These are phyloP conservation scores for Lethrus apterus DNA, from an alignment of 1,140 invertebrate genomes.

Conservation along the genomic window DNA sequence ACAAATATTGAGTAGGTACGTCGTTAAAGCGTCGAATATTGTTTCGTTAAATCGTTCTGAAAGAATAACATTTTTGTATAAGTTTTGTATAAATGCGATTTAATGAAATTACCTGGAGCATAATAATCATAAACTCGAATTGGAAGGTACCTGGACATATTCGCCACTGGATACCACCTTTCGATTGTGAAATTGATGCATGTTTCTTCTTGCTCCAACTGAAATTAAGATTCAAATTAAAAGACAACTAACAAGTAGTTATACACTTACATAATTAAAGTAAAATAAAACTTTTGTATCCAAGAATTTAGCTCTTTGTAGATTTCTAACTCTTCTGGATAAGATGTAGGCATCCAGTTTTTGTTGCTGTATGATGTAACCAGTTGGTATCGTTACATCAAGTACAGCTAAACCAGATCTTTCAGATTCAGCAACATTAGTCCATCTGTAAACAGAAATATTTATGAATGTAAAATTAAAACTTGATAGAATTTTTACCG, in stretches of 20 bases:
- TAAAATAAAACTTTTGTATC: constrained; percentile 86
- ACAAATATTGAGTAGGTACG: constrained; percentile 89
- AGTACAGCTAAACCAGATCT: constrained; percentile 88
- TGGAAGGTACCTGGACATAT: constrained; percentile 87
- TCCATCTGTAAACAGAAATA: constrained; percentile 58
- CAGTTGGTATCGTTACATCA: constrained; percentile 86
- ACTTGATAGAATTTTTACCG: constrained; percentile 54
- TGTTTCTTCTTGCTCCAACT: constrained; percentile 73
- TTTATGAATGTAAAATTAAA: neutral
- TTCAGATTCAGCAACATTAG: constrained; percentile 62
- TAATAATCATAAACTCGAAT: constrained; percentile 94
- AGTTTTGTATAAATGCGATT: constrained; percentile 1
- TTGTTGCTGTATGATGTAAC: constrained; percentile 89
- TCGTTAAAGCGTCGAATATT: constrained; percentile 82
- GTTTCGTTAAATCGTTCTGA: constrained; percentile 49
- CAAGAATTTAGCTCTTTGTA: constrained; percentile 77
- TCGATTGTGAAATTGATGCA: constrained; percentile 90
- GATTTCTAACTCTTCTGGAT: constrained; percentile 62
- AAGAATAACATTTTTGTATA: too few relatives aligned
- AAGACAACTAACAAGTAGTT: constrained; percentile 1
- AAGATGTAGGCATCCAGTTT: constrained; percentile 77
- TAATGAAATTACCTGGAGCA: constrained; percentile 74
- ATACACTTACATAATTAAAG: constrained; percentile 78
- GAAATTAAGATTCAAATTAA: constrained; percentile 24
- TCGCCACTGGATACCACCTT: constrained; percentile 92